Conservation (phyloP, 2,113 vertebrate genomes). For the Hydrolagus affinis region DNA sequence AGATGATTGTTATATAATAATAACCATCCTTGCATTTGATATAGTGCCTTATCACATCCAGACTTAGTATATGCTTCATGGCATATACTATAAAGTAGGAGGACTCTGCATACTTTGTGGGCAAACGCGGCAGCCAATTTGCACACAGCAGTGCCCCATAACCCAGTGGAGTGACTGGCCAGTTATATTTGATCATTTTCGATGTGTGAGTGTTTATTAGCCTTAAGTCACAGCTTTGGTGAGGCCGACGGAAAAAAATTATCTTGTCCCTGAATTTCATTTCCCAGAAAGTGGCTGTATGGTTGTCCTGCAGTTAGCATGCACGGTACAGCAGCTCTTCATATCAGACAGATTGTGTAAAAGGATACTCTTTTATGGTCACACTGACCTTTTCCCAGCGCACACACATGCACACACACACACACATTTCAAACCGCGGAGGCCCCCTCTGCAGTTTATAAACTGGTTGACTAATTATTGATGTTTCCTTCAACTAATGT, state of each 20-base stretch:
- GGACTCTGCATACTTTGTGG: no score
- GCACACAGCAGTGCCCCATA: no score
- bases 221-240: constrained; percentile 9
- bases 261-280: neutral
- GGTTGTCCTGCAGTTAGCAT: neutral
- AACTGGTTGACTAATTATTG: neutral
- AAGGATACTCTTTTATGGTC: constrained; percentile 12
- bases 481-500: constrained; percentile 2
- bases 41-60: no score
- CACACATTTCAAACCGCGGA: neutral
- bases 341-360: constrained; percentile 23
- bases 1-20: neutral
- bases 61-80: no score
- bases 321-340: constrained; percentile 1
- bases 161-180: no score
- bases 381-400: constrained; percentile 11
- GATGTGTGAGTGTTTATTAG: neutral
- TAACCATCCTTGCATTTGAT: no score
- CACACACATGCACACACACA: constrained; percentile 1
- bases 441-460: constrained; percentile 7
- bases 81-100: no score
- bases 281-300: neutral
- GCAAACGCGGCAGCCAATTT: no score
- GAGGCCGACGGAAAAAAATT: neutral
- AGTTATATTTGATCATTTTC: neutral